These are phyloP conservation scores for Luehdorfia chinensis DNA, from an alignment of 1,140 invertebrate genomes.

Conservation along the genomic window DNA sequence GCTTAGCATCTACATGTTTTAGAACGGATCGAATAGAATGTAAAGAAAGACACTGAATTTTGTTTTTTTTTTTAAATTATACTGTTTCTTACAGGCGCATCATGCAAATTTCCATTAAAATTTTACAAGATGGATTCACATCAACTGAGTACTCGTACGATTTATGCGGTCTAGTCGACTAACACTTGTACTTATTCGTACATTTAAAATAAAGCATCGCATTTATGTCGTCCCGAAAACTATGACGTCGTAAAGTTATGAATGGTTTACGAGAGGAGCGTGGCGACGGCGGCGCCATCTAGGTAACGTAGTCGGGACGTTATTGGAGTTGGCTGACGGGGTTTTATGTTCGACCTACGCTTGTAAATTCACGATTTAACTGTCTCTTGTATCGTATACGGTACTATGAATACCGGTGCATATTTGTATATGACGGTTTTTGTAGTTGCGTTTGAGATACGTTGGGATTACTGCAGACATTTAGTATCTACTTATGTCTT, in stretches of 20 bases:
- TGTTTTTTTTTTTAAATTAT: no score
- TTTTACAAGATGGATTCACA: not conserved
- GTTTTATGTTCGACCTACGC: conserved; percentile 9
- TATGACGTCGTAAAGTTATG: conserved; percentile 16
- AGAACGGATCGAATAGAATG: no score
- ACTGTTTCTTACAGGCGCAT: not conserved
- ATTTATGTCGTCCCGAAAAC: conserved; percentile 7
- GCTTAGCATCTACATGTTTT: no score
- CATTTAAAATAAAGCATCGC: not conserved
- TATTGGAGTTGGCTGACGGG: conserved; percentile 3
- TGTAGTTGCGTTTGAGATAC: no score
- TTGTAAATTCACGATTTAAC: conserved; percentile 15
- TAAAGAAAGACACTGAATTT: no score
- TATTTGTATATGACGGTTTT: not conserved
- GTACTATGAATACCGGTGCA: not conserved
- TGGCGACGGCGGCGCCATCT: conserved; percentile 10
- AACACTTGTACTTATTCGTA: conserved; percentile 3
- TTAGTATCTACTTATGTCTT: not conserved
- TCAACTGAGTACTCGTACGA: not conserved
- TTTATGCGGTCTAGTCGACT: conserved; percentile 9
- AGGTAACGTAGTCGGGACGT: not conserved
- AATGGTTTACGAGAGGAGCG: conserved; percentile 13
- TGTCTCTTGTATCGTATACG: not conserved
- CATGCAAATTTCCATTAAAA: not conserved
- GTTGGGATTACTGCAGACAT: not conserved